phyloP scores from a whole-genome alignment of 2,113 vertebrate genomes.

The Noctilio leporinus region DNA sequence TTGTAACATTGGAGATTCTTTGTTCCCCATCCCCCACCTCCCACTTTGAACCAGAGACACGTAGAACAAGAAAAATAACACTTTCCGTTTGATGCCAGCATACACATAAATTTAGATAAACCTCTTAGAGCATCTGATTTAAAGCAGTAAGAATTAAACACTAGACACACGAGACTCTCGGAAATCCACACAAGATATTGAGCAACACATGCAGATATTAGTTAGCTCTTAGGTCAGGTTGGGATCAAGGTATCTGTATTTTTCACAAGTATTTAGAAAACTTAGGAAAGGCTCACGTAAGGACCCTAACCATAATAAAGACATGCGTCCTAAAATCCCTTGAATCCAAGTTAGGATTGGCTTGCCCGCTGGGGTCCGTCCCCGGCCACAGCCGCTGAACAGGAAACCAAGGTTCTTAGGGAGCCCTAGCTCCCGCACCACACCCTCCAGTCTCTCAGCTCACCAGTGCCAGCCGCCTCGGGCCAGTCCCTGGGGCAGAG shows the following conservation, averaged over 20 bases:
- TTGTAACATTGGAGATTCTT: neutral
- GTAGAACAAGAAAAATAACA: neutral
- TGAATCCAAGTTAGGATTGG: neutral
- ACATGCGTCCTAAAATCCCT: neutral
- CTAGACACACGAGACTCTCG: too few species aligned
- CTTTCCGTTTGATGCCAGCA: neutral
- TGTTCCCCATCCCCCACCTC: too few species aligned
- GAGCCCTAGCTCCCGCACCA: accelerated
- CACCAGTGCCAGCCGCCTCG: neutral
- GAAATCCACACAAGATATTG: too few species aligned
- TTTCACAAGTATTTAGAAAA: neutral
- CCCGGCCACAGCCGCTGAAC: too few species aligned
- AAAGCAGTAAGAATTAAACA: neutral
- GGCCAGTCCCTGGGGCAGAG: neutral
- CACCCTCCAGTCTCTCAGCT: neutral
- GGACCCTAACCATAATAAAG: neutral
- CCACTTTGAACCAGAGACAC: too few species aligned
- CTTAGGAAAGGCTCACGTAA: neutral
- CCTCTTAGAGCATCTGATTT: neutral
- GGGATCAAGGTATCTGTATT: too few species aligned
- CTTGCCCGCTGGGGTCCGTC: accelerated
- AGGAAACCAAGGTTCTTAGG: neutral
- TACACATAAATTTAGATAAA: neutral
- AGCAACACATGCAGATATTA: neutral
- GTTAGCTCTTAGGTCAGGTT: too few species aligned